Evolutionary conservation across 2,888 invertebrate genomes (phyloP), one percentile per base, ranked within the genome.

Genomic region (Tetragnatha montana): DNA sequence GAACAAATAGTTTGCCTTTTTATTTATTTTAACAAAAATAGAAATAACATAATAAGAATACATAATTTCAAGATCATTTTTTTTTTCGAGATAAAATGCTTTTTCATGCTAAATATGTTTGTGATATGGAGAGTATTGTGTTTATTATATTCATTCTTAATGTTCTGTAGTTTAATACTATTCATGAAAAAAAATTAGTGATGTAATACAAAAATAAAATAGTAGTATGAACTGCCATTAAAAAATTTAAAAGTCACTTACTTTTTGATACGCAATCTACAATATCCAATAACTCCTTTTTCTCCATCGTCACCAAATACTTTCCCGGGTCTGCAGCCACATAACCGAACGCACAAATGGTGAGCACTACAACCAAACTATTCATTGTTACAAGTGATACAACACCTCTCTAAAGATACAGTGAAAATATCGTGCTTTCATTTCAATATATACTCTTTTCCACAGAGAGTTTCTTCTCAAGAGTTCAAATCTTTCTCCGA

Each of bases 241-340:
- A n/a, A n/a, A 19, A 74, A 74, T 74, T 22, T 35, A 51, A 81
- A 81, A 8, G 0, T 0, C 70, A 79, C 89, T 89, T 70, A 89
- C 89, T 89, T 85, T 89, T 85, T 21, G 85, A 85, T 51, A 89
- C 71, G 50, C 89, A 89, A n/a, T 75, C 74, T 0, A 89, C 81
- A 1, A 85, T 75, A 60, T 89, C 89, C 17, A 89, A 47, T 7
- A 89, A 49, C 71, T 89, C 89, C 22, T 89, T 89, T 49, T 89
- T 89, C 19, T 89, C 89, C 89, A 89, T 81, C 12, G 89, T 81
- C 8, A 89, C 81, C 21, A 89, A 35, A 76, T 84, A 89, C 47
- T 81, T 70, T 0, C 81, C 89, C 3, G 89, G 76, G 17, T n/a
- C 71, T 17, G 35, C 81, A 17, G 50, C 47, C 0, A 76, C 89